Conservation (phyloP, 2,797 vertebrate species). For the Epinephelus malabaricus region DNA sequence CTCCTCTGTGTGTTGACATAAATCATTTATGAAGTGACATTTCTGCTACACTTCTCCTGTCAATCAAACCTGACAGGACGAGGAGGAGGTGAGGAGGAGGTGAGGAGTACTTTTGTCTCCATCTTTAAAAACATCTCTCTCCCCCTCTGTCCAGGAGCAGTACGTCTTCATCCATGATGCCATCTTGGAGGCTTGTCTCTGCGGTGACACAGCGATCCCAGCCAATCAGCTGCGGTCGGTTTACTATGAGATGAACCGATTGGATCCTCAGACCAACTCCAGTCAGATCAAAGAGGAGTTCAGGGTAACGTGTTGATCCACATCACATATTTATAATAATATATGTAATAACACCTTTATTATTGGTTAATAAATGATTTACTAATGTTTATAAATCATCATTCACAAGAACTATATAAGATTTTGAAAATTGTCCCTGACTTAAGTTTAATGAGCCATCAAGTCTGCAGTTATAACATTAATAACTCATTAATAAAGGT, state of each 20-base stretch:
- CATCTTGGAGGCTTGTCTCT: conserved; percentile 98
- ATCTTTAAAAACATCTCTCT: background rate
- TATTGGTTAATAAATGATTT: too few relatives aligned
- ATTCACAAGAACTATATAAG: too few relatives aligned
- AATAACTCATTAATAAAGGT: too few relatives aligned
- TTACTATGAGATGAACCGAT: conserved; percentile 97
- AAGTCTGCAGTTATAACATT: too few relatives aligned
- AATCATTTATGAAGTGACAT: conserved; percentile 71
- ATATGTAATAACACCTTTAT: too few relatives aligned
- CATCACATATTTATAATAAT: too few relatives aligned
- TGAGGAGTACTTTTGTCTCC: background rate
- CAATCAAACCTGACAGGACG: conserved; percentile 15
- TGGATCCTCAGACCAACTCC: conserved; percentile 98
- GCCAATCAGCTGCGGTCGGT: conserved; percentile 95
- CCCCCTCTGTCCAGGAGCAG: conserved; percentile 89
- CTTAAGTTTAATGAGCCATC: too few relatives aligned
- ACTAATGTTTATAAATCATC: too few relatives aligned
- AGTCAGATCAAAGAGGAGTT: conserved; percentile 99
- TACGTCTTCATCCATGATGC: conserved; percentile 99
- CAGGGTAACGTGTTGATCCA: conserved; percentile 84
- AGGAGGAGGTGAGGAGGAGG: background rate
- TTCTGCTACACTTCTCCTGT: conserved; percentile 32
- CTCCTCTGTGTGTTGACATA: conserved; percentile 38
- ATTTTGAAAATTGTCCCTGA: too few relatives aligned
- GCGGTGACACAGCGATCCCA: conserved; percentile 94